Evolutionary conservation across 2,888 invertebrate genomes (phyloP), one percentile per base, ranked within the genome.

Genomic region (Drosophila prolongata): DNA sequence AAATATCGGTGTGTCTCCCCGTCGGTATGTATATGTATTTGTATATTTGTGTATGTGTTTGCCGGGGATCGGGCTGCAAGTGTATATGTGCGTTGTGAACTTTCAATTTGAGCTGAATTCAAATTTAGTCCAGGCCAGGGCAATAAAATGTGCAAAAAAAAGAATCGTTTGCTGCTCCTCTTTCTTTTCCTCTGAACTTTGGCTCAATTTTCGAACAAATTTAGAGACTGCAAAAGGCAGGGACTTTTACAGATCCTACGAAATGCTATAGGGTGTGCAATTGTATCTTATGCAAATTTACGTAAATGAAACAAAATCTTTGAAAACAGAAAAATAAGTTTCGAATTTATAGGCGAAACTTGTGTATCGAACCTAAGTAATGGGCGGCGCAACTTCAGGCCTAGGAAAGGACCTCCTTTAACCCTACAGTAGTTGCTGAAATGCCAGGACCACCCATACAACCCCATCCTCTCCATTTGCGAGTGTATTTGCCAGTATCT

Each of bases 301-400:
- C 85, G 72, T 75, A 87, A 86, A 89, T 89, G 84, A 86, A 86
- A 87, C 85, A 79, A 89, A 89, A 89, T 89, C 89, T 87, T 85
- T 73, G 70, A 60, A 87, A 89, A 87, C 89, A 84, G 89, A 87
- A 86, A 86, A 86, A 89, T 84, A 86, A 89, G 85, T 87, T 87
- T 79, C 75, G 53, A 69, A 75, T 89, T 89, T 86, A 83, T 78
- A 59, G 78, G 75, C 78, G 49, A 67, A 77, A 80, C 76, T 88
- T 83, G 82, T 85, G 89, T 83, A 86, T 86, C 84, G 89, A 88
- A 88, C 61, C 58, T 60, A 76, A 85, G 56, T 78, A 88, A 88
- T 80, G 76, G 77, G 61, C 62, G 77, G 59, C 62, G 44, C 49
- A 49, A 43, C 49, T 57, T 53, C 62, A 62, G 64, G 70, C 53